Conservation (phyloP, 2,113 vertebrate genomes). For the Gallinago media region DNA sequence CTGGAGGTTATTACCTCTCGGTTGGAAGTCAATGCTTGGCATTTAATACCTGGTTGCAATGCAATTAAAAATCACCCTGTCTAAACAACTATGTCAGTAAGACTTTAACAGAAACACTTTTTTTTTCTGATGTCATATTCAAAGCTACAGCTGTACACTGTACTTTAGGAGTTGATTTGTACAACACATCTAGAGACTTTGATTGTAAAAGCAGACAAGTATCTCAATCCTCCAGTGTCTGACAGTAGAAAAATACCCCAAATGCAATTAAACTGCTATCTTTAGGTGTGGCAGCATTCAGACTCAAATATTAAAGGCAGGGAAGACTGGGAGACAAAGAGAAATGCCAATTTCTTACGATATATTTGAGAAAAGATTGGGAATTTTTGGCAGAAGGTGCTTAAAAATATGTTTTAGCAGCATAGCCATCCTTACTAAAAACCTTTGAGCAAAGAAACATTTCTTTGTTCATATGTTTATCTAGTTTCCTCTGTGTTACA, state of each 20-base stretch:
- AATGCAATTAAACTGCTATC: neutral
- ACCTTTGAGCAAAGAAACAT: neutral
- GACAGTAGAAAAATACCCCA: neutral
- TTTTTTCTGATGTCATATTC: neutral
- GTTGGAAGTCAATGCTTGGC: neutral
- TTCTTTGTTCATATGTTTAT: neutral
- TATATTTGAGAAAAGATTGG: neutral
- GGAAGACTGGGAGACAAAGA: neutral
- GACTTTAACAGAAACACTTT: neutral
- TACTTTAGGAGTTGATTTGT: neutral
- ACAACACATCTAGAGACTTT: neutral
- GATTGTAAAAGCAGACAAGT: neutral
- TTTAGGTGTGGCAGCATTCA: neutral
- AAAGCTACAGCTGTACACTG: neutral
- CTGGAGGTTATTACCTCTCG: neutral
- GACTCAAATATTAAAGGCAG: neutral
- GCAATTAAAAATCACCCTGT: neutral
- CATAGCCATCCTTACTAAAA: neutral
- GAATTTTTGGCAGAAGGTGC: neutral
- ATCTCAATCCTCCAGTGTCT: neutral
- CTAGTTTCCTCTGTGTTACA: neutral
- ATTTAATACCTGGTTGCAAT: neutral
- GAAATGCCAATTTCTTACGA: neutral
- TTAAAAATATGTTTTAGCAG: neutral
- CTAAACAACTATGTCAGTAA: neutral